phyloP scores from a whole-genome alignment of 2,113 vertebrate species.

The Rhadina sibilatrix region DNA sequence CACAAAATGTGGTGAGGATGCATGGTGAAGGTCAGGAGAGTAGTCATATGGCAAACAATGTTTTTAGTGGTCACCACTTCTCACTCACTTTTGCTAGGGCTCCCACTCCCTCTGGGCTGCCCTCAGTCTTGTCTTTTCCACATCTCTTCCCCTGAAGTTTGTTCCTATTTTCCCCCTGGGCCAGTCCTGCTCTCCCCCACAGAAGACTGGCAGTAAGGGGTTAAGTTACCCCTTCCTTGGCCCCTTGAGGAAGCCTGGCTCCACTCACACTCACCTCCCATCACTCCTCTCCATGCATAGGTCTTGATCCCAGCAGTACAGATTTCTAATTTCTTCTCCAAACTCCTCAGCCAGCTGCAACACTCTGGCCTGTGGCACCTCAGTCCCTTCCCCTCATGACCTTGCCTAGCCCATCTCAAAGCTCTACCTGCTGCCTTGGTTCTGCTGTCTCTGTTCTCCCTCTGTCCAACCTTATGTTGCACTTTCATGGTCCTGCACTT shows the following conservation, averaged over 20 bases:
- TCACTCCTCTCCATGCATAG: not conserved
- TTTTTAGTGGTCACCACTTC: not conserved
- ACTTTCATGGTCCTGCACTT: not conserved
- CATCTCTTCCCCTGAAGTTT: not conserved
- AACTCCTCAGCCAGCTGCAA: not conserved
- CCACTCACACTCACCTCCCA: not conserved
- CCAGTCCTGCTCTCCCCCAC: accelerated
- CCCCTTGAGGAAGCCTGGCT: accelerated
- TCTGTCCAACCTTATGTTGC: not conserved
- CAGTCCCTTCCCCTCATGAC: not conserved
- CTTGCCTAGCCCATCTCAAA: not conserved
- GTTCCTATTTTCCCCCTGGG: not conserved
- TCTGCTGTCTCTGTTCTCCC: not conserved
- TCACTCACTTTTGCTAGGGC: not conserved
- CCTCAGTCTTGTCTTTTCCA: not conserved
- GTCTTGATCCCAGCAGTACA: not conserved
- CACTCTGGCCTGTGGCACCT: accelerated
- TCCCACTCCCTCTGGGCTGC: not conserved
- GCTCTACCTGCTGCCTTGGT: not conserved
- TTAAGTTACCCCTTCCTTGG: not conserved
- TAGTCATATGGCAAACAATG: not conserved
- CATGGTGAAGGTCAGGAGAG: not conserved
- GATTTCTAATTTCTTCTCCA: not conserved
- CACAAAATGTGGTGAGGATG: not conserved
- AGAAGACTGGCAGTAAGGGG: not conserved